A percentile compares a stretch with the other conserved stretches of the same genome.
Evolutionary conservation across 2,888 invertebrate genomes (phyloP).

Genomic region (Anoncus sp.): DNA sequence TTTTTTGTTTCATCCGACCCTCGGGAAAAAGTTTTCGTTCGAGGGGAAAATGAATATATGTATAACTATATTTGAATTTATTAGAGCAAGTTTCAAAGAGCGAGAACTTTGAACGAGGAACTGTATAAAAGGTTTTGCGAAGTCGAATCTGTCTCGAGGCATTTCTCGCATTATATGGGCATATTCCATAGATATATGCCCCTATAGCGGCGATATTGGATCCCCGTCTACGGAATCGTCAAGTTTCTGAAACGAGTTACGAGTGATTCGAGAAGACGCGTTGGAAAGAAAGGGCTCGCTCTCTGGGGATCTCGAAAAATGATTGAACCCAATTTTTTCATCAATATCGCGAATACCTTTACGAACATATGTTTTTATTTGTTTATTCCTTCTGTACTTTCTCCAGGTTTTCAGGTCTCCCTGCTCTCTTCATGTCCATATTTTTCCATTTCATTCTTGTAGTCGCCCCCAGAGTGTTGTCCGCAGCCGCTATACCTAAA

Average conservation of each 20-base stretch:
- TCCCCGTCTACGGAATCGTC: constrained; percentile 4
- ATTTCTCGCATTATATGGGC: neutral
- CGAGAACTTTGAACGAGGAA: constrained; percentile 9
- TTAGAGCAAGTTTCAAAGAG: constrained; percentile 17
- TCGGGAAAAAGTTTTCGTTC: constrained; percentile 31
- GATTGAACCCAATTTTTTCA: neutral
- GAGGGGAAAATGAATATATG: neutral
- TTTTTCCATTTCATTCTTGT: no score
- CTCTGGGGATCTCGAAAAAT: constrained; percentile 3
- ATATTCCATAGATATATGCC: no score
- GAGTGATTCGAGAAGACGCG: constrained; percentile 14
- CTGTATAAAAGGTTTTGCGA: constrained; percentile 11
- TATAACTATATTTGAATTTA: neutral
- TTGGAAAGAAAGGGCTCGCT: constrained; percentile 5
- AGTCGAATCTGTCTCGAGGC: constrained; percentile 26
- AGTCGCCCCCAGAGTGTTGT: no score
- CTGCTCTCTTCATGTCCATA: no score
- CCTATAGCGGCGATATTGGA: no score
- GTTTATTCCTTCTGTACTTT: no score
- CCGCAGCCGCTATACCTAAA: no score
- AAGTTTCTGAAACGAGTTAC: constrained; percentile 32
- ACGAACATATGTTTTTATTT: no score
- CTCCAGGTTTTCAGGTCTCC: no score
- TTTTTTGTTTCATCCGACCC: neutral
- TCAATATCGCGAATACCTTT: constrained; percentile 1